These are phyloP conservation scores for Tribolium madens DNA, from an alignment of 1,140 invertebrate species.

Conservation along the genomic window DNA sequence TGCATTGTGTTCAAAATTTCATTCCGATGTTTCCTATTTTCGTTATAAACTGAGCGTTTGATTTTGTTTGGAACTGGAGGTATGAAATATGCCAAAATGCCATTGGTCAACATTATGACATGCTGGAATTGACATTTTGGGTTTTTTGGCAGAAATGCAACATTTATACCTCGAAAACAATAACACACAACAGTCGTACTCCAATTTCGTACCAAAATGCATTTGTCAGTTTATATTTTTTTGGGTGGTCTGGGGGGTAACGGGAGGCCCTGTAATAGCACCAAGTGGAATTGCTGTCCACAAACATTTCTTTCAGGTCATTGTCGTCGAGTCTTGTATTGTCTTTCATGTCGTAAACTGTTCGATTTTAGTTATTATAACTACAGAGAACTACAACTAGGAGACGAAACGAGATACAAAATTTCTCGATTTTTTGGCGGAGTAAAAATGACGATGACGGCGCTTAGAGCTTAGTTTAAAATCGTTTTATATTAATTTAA, in stretches of 20 bases:
- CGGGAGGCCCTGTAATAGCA: constrained; percentile 49
- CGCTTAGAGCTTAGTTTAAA: too few species aligned
- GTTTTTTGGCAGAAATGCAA: background rate
- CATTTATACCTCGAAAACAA: constrained; percentile 48
- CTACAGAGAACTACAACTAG: too few species aligned
- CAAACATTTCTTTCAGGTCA: background rate
- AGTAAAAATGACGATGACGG: too few species aligned
- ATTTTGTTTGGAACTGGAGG: constrained; percentile 7
- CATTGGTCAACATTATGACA: background rate
- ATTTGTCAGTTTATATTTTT: constrained; percentile 40
- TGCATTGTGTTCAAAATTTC: background rate
- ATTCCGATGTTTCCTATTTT: background rate
- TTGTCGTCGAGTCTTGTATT: background rate
- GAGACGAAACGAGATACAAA: too few species aligned
- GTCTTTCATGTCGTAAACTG: constrained; percentile 35
- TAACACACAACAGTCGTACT: constrained; percentile 34
- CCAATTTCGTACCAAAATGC: constrained; percentile 46
- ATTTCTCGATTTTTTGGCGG: too few species aligned
- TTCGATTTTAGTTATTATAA: background rate
- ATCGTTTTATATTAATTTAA: too few species aligned
- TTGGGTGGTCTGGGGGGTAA: constrained; percentile 35
- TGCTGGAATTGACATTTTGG: background rate
- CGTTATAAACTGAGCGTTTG: background rate
- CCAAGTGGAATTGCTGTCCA: background rate
- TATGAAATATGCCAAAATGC: constrained; percentile 2